These are phyloP conservation scores for Bolborhynchus lineola DNA, from an alignment of 2,113 vertebrate genomes.

Conservation along the genomic window DNA sequence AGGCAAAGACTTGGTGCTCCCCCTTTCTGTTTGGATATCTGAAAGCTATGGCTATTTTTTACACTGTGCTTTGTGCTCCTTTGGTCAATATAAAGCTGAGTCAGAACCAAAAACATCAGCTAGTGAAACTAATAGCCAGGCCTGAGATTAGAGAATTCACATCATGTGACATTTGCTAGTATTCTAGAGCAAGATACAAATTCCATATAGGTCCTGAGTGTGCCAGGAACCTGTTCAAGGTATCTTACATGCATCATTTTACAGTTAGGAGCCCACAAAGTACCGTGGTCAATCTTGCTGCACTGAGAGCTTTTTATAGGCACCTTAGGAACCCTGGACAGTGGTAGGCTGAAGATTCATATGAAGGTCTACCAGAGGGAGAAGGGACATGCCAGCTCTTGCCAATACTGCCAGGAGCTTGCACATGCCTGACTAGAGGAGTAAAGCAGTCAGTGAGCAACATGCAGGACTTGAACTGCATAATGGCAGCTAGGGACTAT, in stretches of 20 bases:
- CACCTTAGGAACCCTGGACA: not conserved
- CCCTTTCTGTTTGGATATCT: not conserved
- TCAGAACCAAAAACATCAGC: not conserved
- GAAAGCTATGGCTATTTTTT: not conserved
- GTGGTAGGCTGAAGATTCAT: not conserved
- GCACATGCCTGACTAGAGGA: not conserved
- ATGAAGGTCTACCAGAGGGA: not conserved
- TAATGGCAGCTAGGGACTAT: not conserved
- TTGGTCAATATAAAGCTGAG: not conserved
- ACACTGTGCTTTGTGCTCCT: not conserved
- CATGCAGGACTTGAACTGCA: not conserved
- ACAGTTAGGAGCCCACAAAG: not conserved
- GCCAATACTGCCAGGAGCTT: not conserved
- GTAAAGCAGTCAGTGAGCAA: not conserved
- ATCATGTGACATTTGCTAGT: not conserved
- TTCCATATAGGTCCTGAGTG: not conserved
- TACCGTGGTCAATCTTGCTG: accelerated
- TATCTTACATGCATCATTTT: not conserved
- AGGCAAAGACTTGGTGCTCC: not conserved
- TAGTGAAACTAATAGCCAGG: not conserved
- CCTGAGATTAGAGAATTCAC: not conserved
- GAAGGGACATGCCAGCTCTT: not conserved
- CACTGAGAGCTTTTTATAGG: not conserved
- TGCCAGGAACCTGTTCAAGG: not conserved
- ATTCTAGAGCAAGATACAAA: not conserved